Percentiles rank a stretch among this genome's conserved stretches.
Conservation (phyloP, 2,888 invertebrate species). For the Euproctis similis region DNA sequence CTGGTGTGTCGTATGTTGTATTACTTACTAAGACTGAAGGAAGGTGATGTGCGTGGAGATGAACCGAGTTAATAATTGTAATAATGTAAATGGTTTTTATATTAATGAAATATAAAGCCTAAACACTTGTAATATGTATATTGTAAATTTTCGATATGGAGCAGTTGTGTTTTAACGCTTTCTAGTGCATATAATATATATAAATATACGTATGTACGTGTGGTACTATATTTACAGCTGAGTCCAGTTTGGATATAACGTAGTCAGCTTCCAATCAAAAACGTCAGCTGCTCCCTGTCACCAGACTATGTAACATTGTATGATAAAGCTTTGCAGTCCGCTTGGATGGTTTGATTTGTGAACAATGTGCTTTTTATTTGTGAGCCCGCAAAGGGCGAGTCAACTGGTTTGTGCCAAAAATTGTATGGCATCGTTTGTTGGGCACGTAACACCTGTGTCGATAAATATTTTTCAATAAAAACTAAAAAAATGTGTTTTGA, state of each 20-base stretch:
- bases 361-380: constrained; percentile 27
- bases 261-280: not conserved
- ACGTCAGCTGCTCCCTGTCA: constrained; percentile 13
- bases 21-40: constrained; percentile 53
- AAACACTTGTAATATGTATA: constrained; percentile 22
- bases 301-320: constrained; percentile 12
- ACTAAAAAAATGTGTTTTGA: constrained; percentile 71
- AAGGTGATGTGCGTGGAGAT: constrained; percentile 31
- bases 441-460: constrained; percentile 60
- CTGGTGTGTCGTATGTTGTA: constrained; percentile 15
- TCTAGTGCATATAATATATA: too few species aligned
- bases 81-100: constrained; percentile 37
- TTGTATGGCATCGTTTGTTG: constrained; percentile 39
- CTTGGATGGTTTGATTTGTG: constrained; percentile 27
- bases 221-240: too few species aligned
- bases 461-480: constrained; percentile 73
- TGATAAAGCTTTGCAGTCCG: constrained; percentile 23
- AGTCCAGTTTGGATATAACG: too few species aligned
- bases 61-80: constrained; percentile 26
- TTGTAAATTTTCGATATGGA: constrained; percentile 14
- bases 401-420: constrained; percentile 45
- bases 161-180: constrained; percentile 6
- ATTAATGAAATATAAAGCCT: constrained; percentile 29
- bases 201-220: not conserved
- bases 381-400: constrained; percentile 25